Base-by-base conservation (phyloP, 2,113 vertebrate species). In the Aythya baeri region DNA sequence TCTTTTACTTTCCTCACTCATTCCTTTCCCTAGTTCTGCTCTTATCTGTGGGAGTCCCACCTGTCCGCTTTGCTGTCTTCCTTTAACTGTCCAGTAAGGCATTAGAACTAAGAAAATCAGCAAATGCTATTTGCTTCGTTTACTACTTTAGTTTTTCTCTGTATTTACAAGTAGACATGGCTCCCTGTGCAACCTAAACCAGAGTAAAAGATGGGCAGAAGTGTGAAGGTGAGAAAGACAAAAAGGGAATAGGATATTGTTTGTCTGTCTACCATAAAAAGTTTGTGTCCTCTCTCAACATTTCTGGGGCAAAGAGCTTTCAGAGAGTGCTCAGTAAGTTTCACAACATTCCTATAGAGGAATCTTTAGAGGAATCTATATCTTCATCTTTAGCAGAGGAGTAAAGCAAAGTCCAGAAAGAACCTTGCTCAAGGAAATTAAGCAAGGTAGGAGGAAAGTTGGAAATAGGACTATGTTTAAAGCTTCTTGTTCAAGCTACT, bases 191-290 rank as follows among this genome's bases (percentile, higher is more conserved):
- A 86, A n/a, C 17, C 25, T 73, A 29, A 92, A 38, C 22, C 34
- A 83, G 20, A 83, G 13, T 34, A 59, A 52, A 91, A 91, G 54
- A 58, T 26, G 17, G 76, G 18, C 6, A 66, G 22, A 13, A 70
- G 23, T 10, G 62, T 26, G 29, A 83, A 85, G 9, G 13, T 2
- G 8, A 43, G 9, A 68, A 5, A 86, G 22, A 78, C 0, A 0
- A 21, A 77, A 65, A 85, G 17, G 23, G 27, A 78, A 50, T 31
- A 58, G 8, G 17, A 62, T 2, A 76, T 18, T 89, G 74, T 83
- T 3, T 31, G 43, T 87, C 67, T 49, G 44, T 49, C 58, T 23
- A 3, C 46, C 12, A 15, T 29, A 54, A 54, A 76, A 2, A 61
- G 21, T 29, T 85, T 20, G 29, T 50, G 16, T 5, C 3, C 5